These are phyloP conservation scores for Bubo scandiacus DNA, from an alignment of 2,113 vertebrate genomes.

Conservation along the genomic window DNA sequence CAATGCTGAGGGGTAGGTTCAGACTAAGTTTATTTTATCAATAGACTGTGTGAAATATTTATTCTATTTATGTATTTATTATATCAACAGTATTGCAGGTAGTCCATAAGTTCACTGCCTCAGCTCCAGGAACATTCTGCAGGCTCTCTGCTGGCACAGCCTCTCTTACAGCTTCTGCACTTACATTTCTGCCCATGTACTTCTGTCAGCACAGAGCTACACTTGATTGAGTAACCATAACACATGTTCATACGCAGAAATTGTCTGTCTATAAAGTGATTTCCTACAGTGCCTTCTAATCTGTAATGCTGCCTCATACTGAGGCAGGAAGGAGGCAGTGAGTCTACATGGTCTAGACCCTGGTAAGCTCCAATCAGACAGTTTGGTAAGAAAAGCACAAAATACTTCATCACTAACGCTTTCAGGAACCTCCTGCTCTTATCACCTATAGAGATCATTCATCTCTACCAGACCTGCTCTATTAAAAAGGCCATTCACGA, in stretches of 20 bases:
- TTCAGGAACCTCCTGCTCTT: background rate
- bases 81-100: background rate
- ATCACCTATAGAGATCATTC: background rate
- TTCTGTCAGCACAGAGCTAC: background rate
- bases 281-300: background rate
- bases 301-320: too few species aligned
- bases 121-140: background rate
- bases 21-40: background rate
- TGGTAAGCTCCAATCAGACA: background rate
- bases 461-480: background rate
- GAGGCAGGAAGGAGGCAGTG: background rate
- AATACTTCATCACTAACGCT: background rate
- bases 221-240: background rate
- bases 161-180: background rate
- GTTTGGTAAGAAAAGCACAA: background rate
- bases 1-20: background rate
- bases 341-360: background rate
- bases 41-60: background rate
- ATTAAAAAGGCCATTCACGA: background rate
- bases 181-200: background rate
- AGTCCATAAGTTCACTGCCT: accelerated
- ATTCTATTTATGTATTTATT: background rate
- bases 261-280: background rate
- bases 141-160: background rate
- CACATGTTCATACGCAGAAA: background rate